These are phyloP conservation scores for Oncorhynchus clarkii DNA, from an alignment of 2,113 vertebrate genomes.

Conservation along the genomic window DNA sequence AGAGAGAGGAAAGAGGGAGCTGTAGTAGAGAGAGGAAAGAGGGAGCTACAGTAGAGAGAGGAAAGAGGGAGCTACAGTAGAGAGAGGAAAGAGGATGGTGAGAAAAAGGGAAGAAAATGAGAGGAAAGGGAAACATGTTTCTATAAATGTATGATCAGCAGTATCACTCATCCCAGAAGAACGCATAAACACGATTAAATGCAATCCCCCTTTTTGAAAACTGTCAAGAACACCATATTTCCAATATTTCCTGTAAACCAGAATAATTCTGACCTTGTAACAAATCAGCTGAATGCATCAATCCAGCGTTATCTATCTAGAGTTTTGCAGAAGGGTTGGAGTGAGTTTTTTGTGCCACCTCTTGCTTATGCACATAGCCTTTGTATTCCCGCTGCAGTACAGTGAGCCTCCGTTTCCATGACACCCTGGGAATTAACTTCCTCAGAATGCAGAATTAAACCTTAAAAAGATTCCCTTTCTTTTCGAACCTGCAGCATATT, in stretches of 20 bases:
- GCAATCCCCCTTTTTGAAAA: background rate
- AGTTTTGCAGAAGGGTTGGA: background rate
- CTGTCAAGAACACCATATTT: background rate
- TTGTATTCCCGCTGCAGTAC: background rate
- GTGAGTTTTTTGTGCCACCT: background rate
- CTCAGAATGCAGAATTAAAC: constrained; percentile 20
- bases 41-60: background rate
- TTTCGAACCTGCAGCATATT: background rate
- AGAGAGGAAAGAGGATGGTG: background rate
- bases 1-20: background rate
- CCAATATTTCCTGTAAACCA: constrained; percentile 2
- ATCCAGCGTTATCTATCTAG: background rate
- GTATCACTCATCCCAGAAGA: background rate
- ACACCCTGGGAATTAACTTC: constrained; percentile 22
- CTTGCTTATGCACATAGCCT: constrained; percentile 2
- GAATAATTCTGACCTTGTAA: constrained; percentile 14
- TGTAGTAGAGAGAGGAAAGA: background rate
- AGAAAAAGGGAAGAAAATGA: background rate
- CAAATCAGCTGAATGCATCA: background rate
- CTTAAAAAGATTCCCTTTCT: no score
- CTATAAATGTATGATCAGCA: background rate
- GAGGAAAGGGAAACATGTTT: background rate
- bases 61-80: background rate
- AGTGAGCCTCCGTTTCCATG: constrained; percentile 32
- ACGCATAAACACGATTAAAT: background rate